Conservation (phyloP, 2,797 vertebrate genomes). For the Cryptoblepharus egeriae region DNA sequence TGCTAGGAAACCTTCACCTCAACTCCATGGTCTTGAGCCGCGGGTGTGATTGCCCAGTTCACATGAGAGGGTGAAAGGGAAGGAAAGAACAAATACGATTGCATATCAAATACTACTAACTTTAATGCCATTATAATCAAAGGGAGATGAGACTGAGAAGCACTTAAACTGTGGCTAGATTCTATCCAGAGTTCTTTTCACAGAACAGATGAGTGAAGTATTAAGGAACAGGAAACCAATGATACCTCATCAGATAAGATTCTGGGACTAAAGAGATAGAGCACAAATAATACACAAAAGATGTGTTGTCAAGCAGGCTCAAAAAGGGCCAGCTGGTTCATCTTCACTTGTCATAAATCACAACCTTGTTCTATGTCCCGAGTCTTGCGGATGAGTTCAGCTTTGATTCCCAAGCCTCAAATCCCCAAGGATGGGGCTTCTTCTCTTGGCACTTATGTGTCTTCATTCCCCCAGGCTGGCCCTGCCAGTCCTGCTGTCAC, state of each 20-base stretch:
- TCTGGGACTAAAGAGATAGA: background rate
- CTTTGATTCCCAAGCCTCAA: background rate
- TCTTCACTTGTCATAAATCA: background rate
- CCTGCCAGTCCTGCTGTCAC: slow-evolving; percentile 8
- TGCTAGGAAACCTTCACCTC: background rate
- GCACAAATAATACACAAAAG: background rate
- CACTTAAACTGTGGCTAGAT: background rate
- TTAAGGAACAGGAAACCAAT: background rate
- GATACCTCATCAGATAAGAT: background rate
- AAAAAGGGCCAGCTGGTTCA: background rate
- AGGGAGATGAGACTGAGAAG: background rate
- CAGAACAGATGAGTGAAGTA: background rate
- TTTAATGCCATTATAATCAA: background rate
- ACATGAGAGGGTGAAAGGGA: background rate
- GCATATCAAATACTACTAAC: too few species aligned
- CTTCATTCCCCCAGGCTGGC: slow-evolving; percentile 2
- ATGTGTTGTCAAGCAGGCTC: background rate
- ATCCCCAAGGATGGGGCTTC: slow-evolving; percentile 1
- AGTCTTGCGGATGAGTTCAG: background rate
- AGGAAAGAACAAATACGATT: background rate
- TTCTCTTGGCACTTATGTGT: background rate
- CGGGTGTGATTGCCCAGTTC: background rate
- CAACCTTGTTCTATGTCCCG: background rate
- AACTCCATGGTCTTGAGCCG: background rate
- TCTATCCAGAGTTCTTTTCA: background rate